A percentile compares a stretch with the other conserved stretches of the same genome.
Evolutionary conservation across 2,113 vertebrate species (phyloP).

Genomic region (Sander lucioperca): DNA sequence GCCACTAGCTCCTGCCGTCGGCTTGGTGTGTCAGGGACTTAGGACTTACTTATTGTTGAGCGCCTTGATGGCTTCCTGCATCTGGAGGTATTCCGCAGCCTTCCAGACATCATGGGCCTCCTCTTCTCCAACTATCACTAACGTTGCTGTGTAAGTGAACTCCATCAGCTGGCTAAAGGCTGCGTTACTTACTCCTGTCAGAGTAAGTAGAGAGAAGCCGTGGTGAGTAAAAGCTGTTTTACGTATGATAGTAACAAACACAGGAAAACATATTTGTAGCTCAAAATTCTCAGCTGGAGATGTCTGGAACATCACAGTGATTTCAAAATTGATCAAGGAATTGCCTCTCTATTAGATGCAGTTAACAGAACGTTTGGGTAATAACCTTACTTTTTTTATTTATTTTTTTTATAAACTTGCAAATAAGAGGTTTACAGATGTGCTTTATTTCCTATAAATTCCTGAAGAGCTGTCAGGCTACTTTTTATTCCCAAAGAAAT

Average conservation of each 20-base stretch:
- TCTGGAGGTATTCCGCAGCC: slow-evolving; percentile 98
- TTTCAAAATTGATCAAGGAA: background rate
- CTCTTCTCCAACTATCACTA: slow-evolving; percentile 91
- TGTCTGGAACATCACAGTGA: background rate
- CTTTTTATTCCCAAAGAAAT: background rate
- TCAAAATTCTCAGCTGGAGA: background rate
- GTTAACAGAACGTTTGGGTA: background rate
- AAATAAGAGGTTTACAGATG: too few species aligned
- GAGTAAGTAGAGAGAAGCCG: slow-evolving; percentile 26
- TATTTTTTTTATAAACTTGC: too few species aligned
- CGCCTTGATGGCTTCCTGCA: slow-evolving; percentile 98
- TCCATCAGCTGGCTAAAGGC: slow-evolving; percentile 97
- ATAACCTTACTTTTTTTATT: background rate
- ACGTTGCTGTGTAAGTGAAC: slow-evolving; percentile 96
- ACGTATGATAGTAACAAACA: background rate
- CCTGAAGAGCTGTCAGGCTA: background rate
- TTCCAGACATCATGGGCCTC: slow-evolving; percentile 97
- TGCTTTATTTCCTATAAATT: background rate
- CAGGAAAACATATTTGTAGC: background rate
- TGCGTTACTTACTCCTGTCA: slow-evolving; percentile 94
- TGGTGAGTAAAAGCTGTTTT: slow-evolving; percentile 2
- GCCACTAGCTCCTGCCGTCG: too few species aligned
- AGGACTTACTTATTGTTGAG: slow-evolving; percentile 86
- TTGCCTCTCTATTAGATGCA: background rate
- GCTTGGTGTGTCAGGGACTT: too few species aligned